These are phyloP conservation scores for Phoxinus phoxinus DNA, from an alignment of 2,113 vertebrate species.

Conservation along the genomic window DNA sequence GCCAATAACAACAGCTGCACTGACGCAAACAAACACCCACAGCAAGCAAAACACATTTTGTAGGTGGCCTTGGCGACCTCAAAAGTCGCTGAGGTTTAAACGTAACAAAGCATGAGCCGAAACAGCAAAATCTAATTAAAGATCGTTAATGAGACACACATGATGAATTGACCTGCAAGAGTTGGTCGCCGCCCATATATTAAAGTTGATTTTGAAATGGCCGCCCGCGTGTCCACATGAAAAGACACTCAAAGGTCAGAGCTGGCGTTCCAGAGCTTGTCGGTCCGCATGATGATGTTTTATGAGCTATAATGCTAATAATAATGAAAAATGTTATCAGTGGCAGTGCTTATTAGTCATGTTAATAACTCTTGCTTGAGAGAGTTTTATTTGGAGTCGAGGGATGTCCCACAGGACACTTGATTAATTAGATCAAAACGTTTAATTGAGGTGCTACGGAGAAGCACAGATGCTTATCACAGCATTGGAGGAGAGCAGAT, in stretches of 20 bases:
- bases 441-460: conserved; percentile 64
- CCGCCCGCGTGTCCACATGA: conserved; percentile 4
- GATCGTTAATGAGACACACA: conserved; percentile 23
- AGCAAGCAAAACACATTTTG: conserved; percentile 5
- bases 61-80: conserved; percentile 27
- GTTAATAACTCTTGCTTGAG: conserved; percentile 56
- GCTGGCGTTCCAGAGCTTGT: not conserved
- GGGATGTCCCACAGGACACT: conserved; percentile 49
- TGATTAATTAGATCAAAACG: conserved; percentile 64
- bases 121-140: conserved; percentile 39
- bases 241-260: conserved; percentile 29
- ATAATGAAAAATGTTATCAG: conserved; percentile 62
- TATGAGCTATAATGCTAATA: conserved; percentile 45
- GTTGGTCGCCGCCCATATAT: conserved; percentile 1
- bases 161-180: conserved; percentile 22
- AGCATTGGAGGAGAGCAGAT: conserved; percentile 2
- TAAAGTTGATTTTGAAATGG: conserved; percentile 29
- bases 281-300: conserved; percentile 22
- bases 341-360: conserved; percentile 48
- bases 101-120: conserved; percentile 31
- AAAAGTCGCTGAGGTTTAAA: not conserved
- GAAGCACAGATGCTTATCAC: conserved; percentile 43
- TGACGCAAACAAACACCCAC: conserved; percentile 12
- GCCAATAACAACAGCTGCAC: not conserved
- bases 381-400: conserved; percentile 49